phyloP scores from a whole-genome alignment of 1,140 invertebrate species.

The Hypothenemus hampei region DNA sequence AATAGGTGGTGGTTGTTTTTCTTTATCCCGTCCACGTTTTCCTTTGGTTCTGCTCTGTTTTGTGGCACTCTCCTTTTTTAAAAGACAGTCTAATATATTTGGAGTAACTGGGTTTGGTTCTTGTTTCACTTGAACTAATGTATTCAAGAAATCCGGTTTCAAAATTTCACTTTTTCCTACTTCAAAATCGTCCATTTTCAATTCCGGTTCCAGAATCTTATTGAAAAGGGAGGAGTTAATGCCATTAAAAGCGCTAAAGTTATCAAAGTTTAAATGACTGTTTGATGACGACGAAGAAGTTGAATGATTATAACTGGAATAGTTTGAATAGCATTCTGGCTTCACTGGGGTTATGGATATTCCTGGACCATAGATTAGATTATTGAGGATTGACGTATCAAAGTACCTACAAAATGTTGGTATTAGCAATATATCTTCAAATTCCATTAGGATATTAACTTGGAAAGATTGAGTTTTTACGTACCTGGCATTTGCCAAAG shows the following conservation, averaged over 20 bases:
- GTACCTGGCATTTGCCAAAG: too few species aligned
- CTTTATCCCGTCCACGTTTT: not conserved
- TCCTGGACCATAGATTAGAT: constrained; percentile 32
- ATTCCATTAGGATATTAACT: too few species aligned
- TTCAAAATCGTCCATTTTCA: constrained; percentile 1
- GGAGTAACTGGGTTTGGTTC: not conserved
- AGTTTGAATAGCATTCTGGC: constrained; percentile 12
- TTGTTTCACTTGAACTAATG: not conserved
- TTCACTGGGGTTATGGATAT: constrained; percentile 31
- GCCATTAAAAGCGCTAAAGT: constrained; percentile 15
- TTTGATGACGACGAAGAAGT: not conserved
- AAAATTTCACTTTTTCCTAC: not conserved
- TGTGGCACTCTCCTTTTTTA: constrained; percentile 7
- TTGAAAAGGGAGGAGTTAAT: constrained; percentile 1
- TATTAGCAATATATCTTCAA: too few species aligned
- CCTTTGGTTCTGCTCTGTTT: constrained; percentile 20
- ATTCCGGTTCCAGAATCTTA: constrained; percentile 17
- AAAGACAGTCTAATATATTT: constrained; percentile 24
- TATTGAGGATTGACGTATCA: constrained; percentile 29
- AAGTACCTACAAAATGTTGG: constrained; percentile 31
- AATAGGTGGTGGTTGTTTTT: constrained; percentile 49
- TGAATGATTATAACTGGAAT: not conserved
- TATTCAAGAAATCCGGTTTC: not conserved
- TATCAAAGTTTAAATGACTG: constrained; percentile 6
- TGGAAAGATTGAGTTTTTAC: too few species aligned